Percentiles rank a stretch among this genome's conserved stretches.
phyloP scores from a whole-genome alignment of 2,113 vertebrate species.

The Rhynchopsitta pachyrhyncha region DNA sequence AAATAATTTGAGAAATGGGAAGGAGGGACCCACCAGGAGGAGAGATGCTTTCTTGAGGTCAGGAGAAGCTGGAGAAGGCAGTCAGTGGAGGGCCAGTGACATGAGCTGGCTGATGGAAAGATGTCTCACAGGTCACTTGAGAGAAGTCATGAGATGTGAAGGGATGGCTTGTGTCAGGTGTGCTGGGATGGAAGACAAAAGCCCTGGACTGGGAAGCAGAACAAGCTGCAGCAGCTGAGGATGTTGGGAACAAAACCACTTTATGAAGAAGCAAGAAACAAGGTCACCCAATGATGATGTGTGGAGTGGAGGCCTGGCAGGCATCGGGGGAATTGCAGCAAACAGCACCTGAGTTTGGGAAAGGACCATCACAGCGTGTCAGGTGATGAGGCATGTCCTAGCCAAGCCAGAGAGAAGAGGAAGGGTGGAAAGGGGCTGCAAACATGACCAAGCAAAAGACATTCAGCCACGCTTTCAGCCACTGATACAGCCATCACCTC shows the following conservation, averaged over 20 bases:
- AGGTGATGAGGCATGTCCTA: neutral
- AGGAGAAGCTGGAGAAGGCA: neutral
- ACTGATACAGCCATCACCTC: neutral
- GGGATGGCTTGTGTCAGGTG: neutral
- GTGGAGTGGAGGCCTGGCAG: neutral
- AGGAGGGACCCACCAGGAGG: neutral
- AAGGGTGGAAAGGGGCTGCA: neutral
- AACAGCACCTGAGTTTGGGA: fast-evolving
- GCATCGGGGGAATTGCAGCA: neutral
- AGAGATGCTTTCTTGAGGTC: neutral
- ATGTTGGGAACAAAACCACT: neutral
- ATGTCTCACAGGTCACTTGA: neutral
- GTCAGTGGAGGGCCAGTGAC: neutral
- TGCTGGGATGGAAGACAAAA: neutral
- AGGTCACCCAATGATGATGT: neutral
- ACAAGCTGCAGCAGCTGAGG: neutral
- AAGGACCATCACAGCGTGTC: neutral
- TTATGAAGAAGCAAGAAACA: neutral
- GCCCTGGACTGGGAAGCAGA: neutral
- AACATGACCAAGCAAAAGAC: neutral
- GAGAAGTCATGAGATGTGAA: neutral
- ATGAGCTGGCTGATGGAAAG: neutral
- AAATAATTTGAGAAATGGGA: neutral
- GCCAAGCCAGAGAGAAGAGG: neutral
- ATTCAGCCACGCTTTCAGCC: neutral